Evolutionary conservation across 1,140 invertebrate genomes (phyloP).

Genomic region (Tetragonula clypearis): DNA sequence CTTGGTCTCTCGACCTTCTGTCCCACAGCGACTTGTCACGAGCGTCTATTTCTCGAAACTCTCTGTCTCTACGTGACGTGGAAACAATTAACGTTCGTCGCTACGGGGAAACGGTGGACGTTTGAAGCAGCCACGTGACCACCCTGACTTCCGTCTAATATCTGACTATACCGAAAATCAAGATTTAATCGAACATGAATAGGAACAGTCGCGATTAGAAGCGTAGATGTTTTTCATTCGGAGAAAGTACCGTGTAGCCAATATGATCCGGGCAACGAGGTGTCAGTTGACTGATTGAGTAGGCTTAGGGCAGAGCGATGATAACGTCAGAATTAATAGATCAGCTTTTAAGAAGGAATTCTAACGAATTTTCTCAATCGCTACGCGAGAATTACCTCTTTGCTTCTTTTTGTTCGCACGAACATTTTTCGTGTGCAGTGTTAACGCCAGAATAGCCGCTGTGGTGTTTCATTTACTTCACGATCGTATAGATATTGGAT

Average conservation of each 20-base stretch:
- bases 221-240: not conserved
- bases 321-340: not conserved
- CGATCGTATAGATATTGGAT: not conserved
- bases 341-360: not conserved
- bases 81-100: constrained; percentile 16
- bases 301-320: not conserved
- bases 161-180: not conserved
- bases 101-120: not conserved
- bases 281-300: not conserved
- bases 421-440: no score
- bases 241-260: not conserved
- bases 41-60: constrained; percentile 19
- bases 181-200: not conserved
- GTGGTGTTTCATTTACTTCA: not conserved
- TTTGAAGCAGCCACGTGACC: not conserved
- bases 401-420: not conserved
- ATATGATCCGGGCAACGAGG: not conserved
- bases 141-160: constrained; percentile 5
- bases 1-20: constrained; percentile 49
- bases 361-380: not conserved
- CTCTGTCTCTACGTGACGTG: constrained; percentile 19
- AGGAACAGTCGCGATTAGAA: not conserved
- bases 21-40: constrained; percentile 11
- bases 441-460: no score
- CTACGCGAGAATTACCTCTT: not conserved